Evolutionary conservation across 1,140 invertebrate genomes (phyloP), one percentile per base, ranked within the genome.

Genomic region (Ceratina japonica): DNA sequence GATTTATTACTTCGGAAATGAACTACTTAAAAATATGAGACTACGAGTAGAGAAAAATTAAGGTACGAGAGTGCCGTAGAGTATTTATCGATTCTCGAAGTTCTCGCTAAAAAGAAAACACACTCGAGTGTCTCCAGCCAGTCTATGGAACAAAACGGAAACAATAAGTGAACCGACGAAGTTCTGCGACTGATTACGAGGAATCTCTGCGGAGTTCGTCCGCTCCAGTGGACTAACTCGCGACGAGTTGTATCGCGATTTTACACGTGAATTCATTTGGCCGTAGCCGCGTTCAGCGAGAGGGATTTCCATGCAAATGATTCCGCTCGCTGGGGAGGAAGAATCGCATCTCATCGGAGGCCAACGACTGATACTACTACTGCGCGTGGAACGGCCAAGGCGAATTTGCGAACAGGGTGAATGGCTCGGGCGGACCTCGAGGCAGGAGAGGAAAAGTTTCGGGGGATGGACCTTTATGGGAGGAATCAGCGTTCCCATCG

Each of bases 271-370:
- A 44, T 75, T 68, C 49, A 27, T 54, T 24, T 1, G n/a, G 18
- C 24, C 54, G n/a, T n/a, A 24, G 3, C 0, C 1, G 37, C 3
- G 22, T 1, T 49, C 20, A 8, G 18, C 10, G 16, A 20, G 5
- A 22, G 18, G n/a, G 51, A 72, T 72, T 77, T 63, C 0, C n/a
- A 71, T 77, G 75, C 31, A 63, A 72, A 77, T 77, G 15, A 7
- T 69, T 13, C 13, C 8, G 4, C 37, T 49, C 16, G 4, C 44
- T 2, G 20, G 8, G 12, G 31, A 56, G 27, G 1, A 10, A 8
- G 16, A 69, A 16, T 49, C 18, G 8, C 8, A 49, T 70, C 24
- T 18, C 56, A 22, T 70, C 65, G 18, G 31, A 2, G 10, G 0
- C 0, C 1, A 49, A 37, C 18, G 20, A 49, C 16, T 24, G 65